Conservation (phyloP, 2,113 vertebrate genomes). For the Syngnathus scovelli region DNA sequence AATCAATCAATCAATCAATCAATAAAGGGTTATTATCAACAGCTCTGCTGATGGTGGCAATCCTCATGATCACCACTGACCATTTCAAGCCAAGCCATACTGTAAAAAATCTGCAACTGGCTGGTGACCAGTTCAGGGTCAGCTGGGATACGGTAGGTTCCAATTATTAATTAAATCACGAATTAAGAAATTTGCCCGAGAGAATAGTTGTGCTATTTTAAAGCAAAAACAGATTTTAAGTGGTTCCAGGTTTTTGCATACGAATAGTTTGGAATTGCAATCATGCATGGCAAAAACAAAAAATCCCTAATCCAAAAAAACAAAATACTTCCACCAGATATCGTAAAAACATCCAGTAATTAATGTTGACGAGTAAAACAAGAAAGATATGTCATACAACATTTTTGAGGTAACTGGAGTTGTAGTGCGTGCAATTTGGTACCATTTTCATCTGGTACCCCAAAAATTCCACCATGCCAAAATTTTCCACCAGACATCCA, state of each 20-base stretch:
- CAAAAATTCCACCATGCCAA: not conserved
- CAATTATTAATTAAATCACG: not conserved
- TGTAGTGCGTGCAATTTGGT: not conserved
- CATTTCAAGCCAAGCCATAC: not conserved
- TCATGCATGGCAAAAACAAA: not conserved
- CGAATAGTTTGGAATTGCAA: not conserved
- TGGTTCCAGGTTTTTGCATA: not conserved
- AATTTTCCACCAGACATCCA: not conserved
- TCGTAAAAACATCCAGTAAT: not conserved
- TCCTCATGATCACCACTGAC: not conserved
- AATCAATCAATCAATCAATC: too few relatives aligned
- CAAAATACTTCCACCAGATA: too few relatives aligned
- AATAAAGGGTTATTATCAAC: not conserved
- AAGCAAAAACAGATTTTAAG: not conserved
- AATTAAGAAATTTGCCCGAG: not conserved
- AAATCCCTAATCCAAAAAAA: not conserved
- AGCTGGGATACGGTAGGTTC: not conserved
- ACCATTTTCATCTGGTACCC: not conserved
- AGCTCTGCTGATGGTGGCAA: not conserved
- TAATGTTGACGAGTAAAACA: not conserved
- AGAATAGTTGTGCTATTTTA: not conserved
- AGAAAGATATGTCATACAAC: not conserved
- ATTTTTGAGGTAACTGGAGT: not conserved
- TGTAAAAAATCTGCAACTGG: not conserved
- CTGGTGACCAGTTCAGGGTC: not conserved